A percentile compares a stretch with the other conserved stretches of the same genome.
Evolutionary conservation across 2,888 invertebrate genomes (phyloP).

Genomic region (Tetrapedia diversipes): DNA sequence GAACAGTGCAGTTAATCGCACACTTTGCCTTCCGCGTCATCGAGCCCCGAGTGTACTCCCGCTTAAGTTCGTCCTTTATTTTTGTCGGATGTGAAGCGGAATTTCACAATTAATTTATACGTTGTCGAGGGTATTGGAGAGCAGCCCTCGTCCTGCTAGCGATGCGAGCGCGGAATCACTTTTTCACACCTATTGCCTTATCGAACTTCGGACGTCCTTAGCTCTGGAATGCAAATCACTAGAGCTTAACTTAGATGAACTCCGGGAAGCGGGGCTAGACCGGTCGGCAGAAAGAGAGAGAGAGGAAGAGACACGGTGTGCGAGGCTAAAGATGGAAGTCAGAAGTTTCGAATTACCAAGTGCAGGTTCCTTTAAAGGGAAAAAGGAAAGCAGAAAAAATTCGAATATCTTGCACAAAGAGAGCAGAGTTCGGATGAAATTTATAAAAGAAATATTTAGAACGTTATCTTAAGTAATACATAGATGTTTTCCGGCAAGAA

Average conservation of each 20-base stretch:
- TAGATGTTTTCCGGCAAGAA: too few relatives aligned
- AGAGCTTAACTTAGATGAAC: slow-evolving; percentile 69
- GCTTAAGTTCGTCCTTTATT: slow-evolving; percentile 40
- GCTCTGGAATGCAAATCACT: slow-evolving; percentile 69
- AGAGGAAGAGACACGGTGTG: slow-evolving; percentile 5
- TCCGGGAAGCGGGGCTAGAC: slow-evolving; percentile 44
- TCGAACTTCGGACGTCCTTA: slow-evolving; percentile 68
- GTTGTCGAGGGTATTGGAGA: slow-evolving; percentile 49
- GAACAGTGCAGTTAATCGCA: slow-evolving; percentile 1
- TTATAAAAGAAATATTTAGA: too few relatives aligned
- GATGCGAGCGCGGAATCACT: slow-evolving; percentile 53
- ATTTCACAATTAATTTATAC: slow-evolving; percentile 54
- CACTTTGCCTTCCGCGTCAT: slow-evolving; percentile 20
- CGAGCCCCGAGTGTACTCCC: slow-evolving; percentile 3
- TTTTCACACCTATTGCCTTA: slow-evolving; percentile 71
- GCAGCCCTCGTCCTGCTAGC: slow-evolving; percentile 22
- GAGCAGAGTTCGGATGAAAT: slow-evolving; percentile 9
- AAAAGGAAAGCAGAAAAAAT: slow-evolving; percentile 16
- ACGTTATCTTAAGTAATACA: too few relatives aligned
- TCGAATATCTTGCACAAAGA: slow-evolving; percentile 27
- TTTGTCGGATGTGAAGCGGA: slow-evolving; percentile 31
- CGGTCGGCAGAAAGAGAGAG: slow-evolving; percentile 25
- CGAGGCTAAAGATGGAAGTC: slow-evolving; percentile 45
- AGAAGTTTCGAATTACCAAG: slow-evolving; percentile 68
- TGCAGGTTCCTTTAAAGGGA: slow-evolving; percentile 37